Base-by-base conservation (phyloP, 2,797 vertebrate species). In the Silurus lanzhouensis region DNA sequence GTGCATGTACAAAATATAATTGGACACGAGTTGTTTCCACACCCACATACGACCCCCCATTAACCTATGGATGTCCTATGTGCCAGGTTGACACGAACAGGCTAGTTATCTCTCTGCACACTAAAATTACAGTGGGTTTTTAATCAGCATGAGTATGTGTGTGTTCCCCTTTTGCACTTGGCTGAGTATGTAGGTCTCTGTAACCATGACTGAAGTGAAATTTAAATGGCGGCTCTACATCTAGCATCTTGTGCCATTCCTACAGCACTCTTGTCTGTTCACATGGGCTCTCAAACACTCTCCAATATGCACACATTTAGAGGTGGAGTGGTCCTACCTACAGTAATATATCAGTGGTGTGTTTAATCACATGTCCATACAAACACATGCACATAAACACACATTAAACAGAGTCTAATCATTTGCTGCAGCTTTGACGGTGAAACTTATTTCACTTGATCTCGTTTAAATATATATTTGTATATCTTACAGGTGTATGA, bases 401-500 rank as follows among this genome's bases (percentile, higher is more conserved):
- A 81, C 78, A 87, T 70, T 61, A 82, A 88, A 86, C 87, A 82
- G 76, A 71, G 68, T 81, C 72, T 82, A 87, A 81, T 84, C 68
- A n/a, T 84, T 84, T 81, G 84, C 81, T 85, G 76, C 90, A 85
- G 48, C 82, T 85, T 87, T 84, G 78, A 87, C 83, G 87, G 83
- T 79, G 81, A 87, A 88, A 76, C 81, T 87, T 88, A 85, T 83
- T 63, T 88, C 80, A 84, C 83, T 88, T 83, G 61, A 84, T 74
- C 74, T 89, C 75, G 55, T 90, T 89, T 89, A 90, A 89, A 89
- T 89, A 90, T 88, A 85, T 74, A 84, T 86, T 84, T 86, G 86
- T 81, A 88, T 75, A 88, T 80, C 86, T 89, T 88, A 89, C 86
- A 87, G 38, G 74, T 85, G 75, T 85, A 85, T 87, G 86, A 79